Percentiles rank a stretch among this genome's conserved stretches.
These are phyloP conservation scores for Tragulus kanchil DNA, from an alignment of 2,113 vertebrate genomes.

Conservation along the genomic window DNA sequence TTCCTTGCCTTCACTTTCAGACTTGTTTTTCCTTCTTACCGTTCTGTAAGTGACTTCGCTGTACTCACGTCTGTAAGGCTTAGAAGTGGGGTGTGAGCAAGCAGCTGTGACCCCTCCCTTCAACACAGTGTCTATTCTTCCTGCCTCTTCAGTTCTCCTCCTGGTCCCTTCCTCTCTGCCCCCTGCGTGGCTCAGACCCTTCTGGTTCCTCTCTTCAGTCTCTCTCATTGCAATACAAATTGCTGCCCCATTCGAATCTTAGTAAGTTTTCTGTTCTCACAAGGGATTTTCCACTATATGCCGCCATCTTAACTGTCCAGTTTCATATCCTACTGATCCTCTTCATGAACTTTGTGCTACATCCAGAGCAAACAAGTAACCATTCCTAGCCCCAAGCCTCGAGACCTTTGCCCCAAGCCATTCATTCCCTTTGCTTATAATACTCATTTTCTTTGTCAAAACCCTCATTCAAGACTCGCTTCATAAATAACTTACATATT, in stretches of 20 bases:
- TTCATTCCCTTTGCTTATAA: background rate
- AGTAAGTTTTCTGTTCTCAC: background rate
- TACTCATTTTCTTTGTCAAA: background rate
- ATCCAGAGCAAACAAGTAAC: background rate
- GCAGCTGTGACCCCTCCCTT: background rate
- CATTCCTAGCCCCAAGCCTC: background rate
- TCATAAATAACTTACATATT: background rate
- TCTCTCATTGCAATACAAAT: constrained; percentile 8
- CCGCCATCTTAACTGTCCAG: background rate
- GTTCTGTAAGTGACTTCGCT: background rate
- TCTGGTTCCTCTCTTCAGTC: background rate
- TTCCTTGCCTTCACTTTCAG: constrained; percentile 30
- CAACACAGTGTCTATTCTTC: background rate
- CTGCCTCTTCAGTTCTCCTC: background rate
- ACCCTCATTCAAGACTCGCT: background rate
- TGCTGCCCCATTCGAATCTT: background rate
- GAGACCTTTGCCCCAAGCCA: background rate
- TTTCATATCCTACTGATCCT: background rate
- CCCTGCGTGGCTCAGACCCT: background rate
- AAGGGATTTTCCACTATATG: background rate
- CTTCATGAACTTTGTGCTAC: background rate
- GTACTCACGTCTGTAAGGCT: background rate
- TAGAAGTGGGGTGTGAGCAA: background rate
- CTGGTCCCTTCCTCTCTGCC: background rate
- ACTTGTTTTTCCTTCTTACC: background rate